phyloP scores from a whole-genome alignment of 1,140 invertebrate genomes.

The Leguminivora glycinivorella region DNA sequence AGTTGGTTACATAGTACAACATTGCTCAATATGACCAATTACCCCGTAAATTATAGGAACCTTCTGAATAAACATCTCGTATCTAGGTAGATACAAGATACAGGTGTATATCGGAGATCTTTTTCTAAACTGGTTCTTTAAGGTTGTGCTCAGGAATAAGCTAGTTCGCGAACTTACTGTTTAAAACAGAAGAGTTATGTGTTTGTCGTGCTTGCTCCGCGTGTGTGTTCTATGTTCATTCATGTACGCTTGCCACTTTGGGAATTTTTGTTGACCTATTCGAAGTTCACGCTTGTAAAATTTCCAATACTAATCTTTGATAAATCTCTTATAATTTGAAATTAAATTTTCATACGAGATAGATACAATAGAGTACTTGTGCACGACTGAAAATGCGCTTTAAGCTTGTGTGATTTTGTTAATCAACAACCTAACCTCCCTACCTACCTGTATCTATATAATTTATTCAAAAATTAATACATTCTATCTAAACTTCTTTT shows the following conservation, averaged over 20 bases:
- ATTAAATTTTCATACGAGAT: not conserved
- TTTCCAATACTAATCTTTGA: not conserved
- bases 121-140: not conserved
- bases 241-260: conserved; percentile 4
- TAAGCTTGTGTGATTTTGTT: no score
- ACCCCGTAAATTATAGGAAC: no score
- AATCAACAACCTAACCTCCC: no score
- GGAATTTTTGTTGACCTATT: conserved; percentile 1
- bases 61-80: no score
- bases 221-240: not conserved
- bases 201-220: conserved; percentile 1
- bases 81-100: no score
- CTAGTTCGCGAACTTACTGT: conserved; percentile 17
- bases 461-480: no score
- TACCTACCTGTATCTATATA: no score
- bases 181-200: conserved; percentile 22
- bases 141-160: not conserved
- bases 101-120: not conserved
- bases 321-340: not conserved
- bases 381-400: no score
- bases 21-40: no score
- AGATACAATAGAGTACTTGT: not conserved
- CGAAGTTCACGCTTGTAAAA: not conserved
- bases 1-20: no score
- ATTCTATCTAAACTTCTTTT: no score